Percentiles rank a stretch among this genome's conserved stretches.
phyloP scores from a whole-genome alignment of 2,888 invertebrate genomes.

The Brachynemurus nebulosus region DNA sequence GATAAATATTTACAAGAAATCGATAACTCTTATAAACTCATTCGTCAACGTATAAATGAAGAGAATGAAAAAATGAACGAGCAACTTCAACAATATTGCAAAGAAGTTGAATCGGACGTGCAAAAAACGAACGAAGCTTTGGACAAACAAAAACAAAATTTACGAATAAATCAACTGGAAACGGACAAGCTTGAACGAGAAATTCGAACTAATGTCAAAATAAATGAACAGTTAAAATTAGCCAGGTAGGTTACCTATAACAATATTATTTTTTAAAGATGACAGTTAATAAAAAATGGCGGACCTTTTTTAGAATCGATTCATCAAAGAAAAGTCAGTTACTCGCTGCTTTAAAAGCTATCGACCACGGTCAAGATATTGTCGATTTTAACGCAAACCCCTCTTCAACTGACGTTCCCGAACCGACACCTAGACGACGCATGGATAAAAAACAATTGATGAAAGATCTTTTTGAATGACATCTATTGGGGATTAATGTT shows the following conservation, averaged over 20 bases:
- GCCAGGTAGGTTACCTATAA: conserved; percentile 1
- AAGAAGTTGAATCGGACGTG: conserved; percentile 23
- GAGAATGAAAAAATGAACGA: background rate
- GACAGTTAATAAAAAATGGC: background rate
- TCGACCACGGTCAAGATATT: conserved; percentile 36
- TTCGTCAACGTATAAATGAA: background rate
- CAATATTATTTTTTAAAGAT: background rate
- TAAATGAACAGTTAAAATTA: conserved; percentile 7
- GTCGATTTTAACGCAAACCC: background rate
- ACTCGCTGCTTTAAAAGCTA: conserved; percentile 46
- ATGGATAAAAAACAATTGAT: conserved; percentile 5
- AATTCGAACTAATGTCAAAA: conserved; percentile 26
- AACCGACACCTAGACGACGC: background rate
- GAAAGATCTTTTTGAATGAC: conserved; percentile 5
- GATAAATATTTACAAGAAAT: conserved; percentile 1
- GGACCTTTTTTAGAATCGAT: conserved; percentile 4
- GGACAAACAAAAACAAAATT: conserved; percentile 37
- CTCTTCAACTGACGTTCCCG: background rate
- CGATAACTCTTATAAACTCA: conserved; percentile 1
- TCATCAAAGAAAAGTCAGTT: conserved; percentile 39
- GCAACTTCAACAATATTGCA: conserved; percentile 19
- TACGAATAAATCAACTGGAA: conserved; percentile 33
- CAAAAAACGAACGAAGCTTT: conserved; percentile 26
- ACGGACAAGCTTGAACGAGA: conserved; percentile 37
- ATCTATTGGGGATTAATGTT: no score